Evolutionary conservation across 2,113 vertebrate genomes (phyloP).

Genomic region (Rhinolophus sinicus): DNA sequence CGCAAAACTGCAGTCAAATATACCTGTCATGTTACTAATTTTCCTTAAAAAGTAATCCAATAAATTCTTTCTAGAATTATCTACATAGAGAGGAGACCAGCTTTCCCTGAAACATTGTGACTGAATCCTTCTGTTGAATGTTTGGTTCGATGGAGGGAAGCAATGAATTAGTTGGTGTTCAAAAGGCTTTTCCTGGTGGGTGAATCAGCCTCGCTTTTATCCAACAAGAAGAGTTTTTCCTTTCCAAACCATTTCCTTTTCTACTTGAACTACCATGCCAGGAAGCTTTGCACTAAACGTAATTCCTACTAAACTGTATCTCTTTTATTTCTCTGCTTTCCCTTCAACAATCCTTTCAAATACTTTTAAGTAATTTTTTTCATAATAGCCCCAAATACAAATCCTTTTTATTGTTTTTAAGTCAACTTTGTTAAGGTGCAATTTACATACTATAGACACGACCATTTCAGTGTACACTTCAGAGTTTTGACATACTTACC

Average conservation of each 20-base stretch:
- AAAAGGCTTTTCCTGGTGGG: not conserved
- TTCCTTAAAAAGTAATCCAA: not conserved
- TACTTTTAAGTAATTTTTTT: not conserved
- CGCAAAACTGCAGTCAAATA: constrained; percentile 9
- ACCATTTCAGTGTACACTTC: not conserved
- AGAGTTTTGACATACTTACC: not conserved
- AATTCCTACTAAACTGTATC: not conserved
- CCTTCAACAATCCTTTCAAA: not conserved
- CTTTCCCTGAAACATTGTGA: not conserved
- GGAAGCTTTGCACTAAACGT: not conserved
- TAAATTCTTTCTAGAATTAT: constrained; percentile 19
- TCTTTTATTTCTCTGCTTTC: not conserved
- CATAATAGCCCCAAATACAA: too few species aligned
- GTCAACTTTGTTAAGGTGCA: not conserved
- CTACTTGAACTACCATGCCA: not conserved
- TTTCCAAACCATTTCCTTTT: not conserved
- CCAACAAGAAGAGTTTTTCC: not conserved
- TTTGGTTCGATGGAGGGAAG: not conserved
- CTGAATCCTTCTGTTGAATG: not conserved
- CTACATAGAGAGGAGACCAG: not conserved
- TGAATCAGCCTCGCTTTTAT: not conserved
- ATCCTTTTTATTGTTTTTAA: not conserved
- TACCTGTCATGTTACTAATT: not conserved
- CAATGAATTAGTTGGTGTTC: not conserved
- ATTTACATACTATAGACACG: not conserved